Conservation (phyloP, 2,113 vertebrate genomes). For the Nyctereutes procyonoides region DNA sequence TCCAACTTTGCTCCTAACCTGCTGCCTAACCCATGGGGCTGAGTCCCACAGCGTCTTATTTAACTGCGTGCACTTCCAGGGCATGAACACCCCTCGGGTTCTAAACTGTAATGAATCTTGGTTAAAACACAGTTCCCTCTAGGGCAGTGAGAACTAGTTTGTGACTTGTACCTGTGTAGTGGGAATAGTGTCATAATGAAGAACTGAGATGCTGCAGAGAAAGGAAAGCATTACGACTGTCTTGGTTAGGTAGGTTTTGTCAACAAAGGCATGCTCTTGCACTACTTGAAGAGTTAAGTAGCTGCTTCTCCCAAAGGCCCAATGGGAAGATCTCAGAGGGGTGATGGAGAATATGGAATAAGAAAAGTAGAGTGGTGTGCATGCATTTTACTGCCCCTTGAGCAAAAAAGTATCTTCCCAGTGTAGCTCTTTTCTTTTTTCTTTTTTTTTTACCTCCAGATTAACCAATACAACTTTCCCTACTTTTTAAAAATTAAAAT, state of each 20-base stretch:
- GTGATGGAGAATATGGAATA: background rate
- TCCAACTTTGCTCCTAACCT: background rate
- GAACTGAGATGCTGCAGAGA: background rate
- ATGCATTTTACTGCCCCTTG: background rate
- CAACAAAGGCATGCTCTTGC: background rate
- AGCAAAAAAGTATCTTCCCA: background rate
- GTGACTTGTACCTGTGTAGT: background rate
- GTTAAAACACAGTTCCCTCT: background rate
- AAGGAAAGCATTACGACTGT: background rate
- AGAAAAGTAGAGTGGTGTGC: background rate
- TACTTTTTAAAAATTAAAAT: background rate
- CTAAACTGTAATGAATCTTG: background rate
- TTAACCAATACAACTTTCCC: background rate
- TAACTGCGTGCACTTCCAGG: background rate
- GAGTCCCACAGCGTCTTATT: background rate
- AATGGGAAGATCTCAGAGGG: background rate
- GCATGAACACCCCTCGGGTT: background rate
- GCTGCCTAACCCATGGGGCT: rapidly evolving
- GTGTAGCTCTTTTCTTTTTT: background rate
- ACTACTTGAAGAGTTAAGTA: background rate
- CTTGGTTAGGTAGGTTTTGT: background rate
- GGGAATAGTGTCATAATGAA: constrained; percentile 11
- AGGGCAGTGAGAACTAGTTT: background rate
- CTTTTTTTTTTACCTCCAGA: background rate
- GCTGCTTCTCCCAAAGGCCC: background rate